Evolutionary conservation across 2,888 invertebrate species (phyloP).

Genomic region (Junonia oenone): DNA sequence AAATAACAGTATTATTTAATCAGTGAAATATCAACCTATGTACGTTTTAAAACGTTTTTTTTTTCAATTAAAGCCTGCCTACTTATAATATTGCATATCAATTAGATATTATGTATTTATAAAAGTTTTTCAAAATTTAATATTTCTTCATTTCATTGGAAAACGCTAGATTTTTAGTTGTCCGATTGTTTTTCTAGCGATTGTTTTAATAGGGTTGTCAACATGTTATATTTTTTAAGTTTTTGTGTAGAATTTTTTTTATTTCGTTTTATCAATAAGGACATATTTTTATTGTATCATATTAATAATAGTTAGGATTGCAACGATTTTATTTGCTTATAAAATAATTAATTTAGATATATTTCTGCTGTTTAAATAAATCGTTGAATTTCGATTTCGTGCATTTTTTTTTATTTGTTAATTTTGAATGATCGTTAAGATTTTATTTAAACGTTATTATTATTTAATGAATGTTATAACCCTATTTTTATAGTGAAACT

Average conservation of each 20-base stretch:
- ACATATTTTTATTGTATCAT: neutral
- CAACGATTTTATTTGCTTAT: neutral
- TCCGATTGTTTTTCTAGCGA: slow-evolving; percentile 26
- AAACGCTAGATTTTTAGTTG: slow-evolving; percentile 24
- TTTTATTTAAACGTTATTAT: slow-evolving; percentile 6
- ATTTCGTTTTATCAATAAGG: neutral
- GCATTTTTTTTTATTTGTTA: slow-evolving; percentile 3
- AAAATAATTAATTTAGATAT: neutral
- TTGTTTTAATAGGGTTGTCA: slow-evolving; percentile 25
- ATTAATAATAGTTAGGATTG: neutral
- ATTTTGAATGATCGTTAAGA: neutral
- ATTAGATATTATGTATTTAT: slow-evolving; percentile 57
- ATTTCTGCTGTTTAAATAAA: neutral
- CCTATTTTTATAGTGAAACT: slow-evolving; percentile 24
- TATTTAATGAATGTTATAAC: slow-evolving; percentile 11
- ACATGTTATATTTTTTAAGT: slow-evolving; percentile 30
- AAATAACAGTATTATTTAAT: no score
- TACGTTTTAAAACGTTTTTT: neutral
- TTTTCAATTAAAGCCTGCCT: slow-evolving; percentile 56
- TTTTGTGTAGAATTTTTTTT: neutral
- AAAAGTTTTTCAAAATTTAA: slow-evolving; percentile 16
- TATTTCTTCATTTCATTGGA: slow-evolving; percentile 31
- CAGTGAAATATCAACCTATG: slow-evolving; percentile 15
- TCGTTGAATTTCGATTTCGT: slow-evolving; percentile 5
- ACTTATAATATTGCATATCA: slow-evolving; percentile 77